Base-by-base conservation (phyloP, 2,113 vertebrate species). In the Corythornis vintsioides region DNA sequence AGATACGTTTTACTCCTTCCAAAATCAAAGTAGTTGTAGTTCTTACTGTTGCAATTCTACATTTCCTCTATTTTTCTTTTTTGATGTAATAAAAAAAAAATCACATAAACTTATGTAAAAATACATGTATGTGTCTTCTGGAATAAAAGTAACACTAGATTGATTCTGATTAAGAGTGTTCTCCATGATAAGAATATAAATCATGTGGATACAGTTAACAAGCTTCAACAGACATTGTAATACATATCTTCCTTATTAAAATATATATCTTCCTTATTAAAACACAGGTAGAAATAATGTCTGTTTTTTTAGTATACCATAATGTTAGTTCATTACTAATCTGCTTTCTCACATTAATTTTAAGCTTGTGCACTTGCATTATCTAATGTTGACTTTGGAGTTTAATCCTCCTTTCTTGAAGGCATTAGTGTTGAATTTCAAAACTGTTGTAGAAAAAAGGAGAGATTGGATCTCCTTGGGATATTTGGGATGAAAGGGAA, bases 331-430 rank as follows among this genome's bases (percentile, higher is more conserved):
- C 70, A 64, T 65, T 14, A 33, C 18, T 50, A 82, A 90, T 35
- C 50, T 76, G 20, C 43, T 92, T 84, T 87, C 78, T 87, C 42
- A 89, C 50, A 88, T 79, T 67, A 53, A 61, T 91, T 94, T 96
- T 83, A 93, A 88, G 13, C n/a, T 92, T 67, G 47, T 3, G 1
- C 7, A 16, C 25, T 82, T 82, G 63, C 82, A 76, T 79, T 87
- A 69, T n/a, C 31, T 85, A 89, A 61, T 75, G 59, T 75, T 83
- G 57, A 85, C 67, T 92, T 93, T 91, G 59, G 59, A 89, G 4
- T 85, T 40, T 86, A 83, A 63, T 92, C 57, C 40, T 94, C 70
- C 80, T 82, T 53, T 89, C 77, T 75, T 86, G 69, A 90, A 90
- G 50, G 31, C 45, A 82, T 73, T 82, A 82, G 72, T 12, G 38